phyloP scores from a whole-genome alignment of 2,888 invertebrate species.

The Lacanobia oleracea region DNA sequence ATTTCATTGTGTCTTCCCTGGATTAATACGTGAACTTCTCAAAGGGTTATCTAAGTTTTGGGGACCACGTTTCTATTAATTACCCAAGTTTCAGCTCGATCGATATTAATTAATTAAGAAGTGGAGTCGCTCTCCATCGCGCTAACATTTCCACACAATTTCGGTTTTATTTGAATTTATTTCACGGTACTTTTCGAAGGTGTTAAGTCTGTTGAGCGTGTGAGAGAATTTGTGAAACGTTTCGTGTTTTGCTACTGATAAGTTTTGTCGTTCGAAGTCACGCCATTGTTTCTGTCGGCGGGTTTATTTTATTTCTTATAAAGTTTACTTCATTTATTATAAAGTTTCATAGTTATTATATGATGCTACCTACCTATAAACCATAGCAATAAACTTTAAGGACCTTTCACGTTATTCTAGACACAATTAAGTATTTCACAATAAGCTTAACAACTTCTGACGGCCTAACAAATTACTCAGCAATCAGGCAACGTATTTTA shows the following conservation, averaged over 20 bases:
- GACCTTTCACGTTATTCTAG: background rate
- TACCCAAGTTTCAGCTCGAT: constrained; percentile 82
- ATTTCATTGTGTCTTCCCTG: constrained; percentile 83
- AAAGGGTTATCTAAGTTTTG: constrained; percentile 87
- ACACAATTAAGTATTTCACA: background rate
- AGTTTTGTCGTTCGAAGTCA: constrained; percentile 61
- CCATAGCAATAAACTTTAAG: no score
- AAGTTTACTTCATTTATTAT: no score
- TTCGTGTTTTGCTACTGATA: constrained; percentile 60
- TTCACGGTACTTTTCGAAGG: constrained; percentile 40
- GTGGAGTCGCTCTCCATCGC: constrained; percentile 67
- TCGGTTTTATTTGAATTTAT: constrained; percentile 53
- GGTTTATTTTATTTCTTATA: constrained; percentile 46
- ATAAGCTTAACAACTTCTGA: background rate
- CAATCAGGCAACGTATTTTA: constrained; percentile 3
- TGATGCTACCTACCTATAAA: no score
- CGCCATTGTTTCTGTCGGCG: constrained; percentile 51
- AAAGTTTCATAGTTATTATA: no score
- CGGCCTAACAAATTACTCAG: background rate
- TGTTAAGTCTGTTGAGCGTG: constrained; percentile 53
- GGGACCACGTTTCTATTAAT: constrained; percentile 87
- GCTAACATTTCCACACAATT: constrained; percentile 50
- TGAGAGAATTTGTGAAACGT: constrained; percentile 59
- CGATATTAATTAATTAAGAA: constrained; percentile 87
- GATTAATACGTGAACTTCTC: constrained; percentile 87